These are phyloP conservation scores for Nymphalis urticae DNA, from an alignment of 2,888 invertebrate genomes.

Conservation along the genomic window DNA sequence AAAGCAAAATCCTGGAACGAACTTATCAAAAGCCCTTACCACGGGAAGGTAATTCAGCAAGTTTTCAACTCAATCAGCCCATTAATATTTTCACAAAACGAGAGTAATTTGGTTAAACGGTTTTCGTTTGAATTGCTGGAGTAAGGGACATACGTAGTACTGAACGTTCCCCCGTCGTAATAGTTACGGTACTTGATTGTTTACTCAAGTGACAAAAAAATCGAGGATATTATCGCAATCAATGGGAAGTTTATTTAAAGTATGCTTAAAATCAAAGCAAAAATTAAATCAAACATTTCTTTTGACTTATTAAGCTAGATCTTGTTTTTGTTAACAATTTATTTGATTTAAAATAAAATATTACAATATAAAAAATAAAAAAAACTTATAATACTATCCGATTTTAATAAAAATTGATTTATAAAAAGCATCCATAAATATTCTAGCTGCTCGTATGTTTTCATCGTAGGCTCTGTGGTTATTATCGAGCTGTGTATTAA, in stretches of 20 bases:
- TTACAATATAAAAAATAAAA: not conserved
- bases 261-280: too few species aligned
- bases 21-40: slow-evolving; percentile 41
- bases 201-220: not conserved
- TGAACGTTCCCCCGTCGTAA: slow-evolving; percentile 7
- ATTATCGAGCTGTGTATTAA: slow-evolving; percentile 54
- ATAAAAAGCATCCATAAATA: slow-evolving; percentile 8
- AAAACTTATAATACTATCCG: not conserved
- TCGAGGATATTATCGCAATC: not conserved
- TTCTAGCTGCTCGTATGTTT: slow-evolving; percentile 35
- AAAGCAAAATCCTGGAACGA: slow-evolving; percentile 34
- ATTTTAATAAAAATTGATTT: not conserved
- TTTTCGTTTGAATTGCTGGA: slow-evolving; percentile 45
- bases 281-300: too few species aligned
- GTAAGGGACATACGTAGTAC: slow-evolving; percentile 23
- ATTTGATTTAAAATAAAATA: not conserved
- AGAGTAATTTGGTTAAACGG: slow-evolving; percentile 63
- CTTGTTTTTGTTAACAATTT: too few species aligned
- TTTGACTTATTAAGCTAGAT: too few species aligned
- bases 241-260: not conserved
- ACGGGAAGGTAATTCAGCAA: slow-evolving; percentile 45
- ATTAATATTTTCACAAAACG: slow-evolving; percentile 65
- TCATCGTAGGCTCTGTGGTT: slow-evolving; percentile 38
- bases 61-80: slow-evolving; percentile 66
- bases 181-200: slow-evolving; percentile 9